These are phyloP conservation scores for Drosophila ercepeae DNA, from an alignment of 1,140 invertebrate species.

Conservation along the genomic window DNA sequence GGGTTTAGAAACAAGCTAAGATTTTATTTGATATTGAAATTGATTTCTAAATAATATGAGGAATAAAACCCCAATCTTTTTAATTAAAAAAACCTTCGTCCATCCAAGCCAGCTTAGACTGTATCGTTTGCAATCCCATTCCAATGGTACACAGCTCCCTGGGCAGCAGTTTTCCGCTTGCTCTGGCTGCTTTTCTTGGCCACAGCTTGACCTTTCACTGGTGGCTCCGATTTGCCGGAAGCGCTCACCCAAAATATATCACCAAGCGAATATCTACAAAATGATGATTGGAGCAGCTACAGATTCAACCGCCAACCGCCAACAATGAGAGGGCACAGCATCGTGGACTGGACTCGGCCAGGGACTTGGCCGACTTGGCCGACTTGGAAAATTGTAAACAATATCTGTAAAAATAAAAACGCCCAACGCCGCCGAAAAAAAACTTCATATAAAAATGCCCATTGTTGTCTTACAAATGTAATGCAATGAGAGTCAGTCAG, in stretches of 20 bases:
- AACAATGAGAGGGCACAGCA: constrained; percentile 22
- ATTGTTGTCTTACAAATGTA: constrained; percentile 77
- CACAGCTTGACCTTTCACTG: constrained; percentile 75
- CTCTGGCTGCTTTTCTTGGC: constrained; percentile 63
- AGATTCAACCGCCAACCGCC: constrained; percentile 9
- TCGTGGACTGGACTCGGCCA: constrained; percentile 35
- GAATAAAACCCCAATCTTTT: no score
- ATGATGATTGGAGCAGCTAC: constrained; percentile 50
- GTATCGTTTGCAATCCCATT: constrained; percentile 31
- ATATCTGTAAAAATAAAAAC: constrained; percentile 82
- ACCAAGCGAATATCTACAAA: constrained; percentile 78
- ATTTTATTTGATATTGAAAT: no score
- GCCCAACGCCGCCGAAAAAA: constrained; percentile 72
- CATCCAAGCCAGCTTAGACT: not conserved
- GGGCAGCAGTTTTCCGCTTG: constrained; percentile 59
- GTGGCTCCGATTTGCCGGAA: constrained; percentile 72
- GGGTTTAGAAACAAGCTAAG: no score
- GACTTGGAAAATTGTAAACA: constrained; percentile 67
- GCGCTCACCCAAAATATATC: constrained; percentile 80
- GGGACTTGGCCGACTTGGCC: constrained; percentile 6
- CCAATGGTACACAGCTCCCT: constrained; percentile 63
- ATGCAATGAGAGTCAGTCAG: constrained; percentile 51
- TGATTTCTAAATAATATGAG: no score
- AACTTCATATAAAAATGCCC: constrained; percentile 37
- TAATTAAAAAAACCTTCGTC: not conserved